Base-by-base conservation (phyloP, 2,888 invertebrate genomes). In the Drosophila monieri region DNA sequence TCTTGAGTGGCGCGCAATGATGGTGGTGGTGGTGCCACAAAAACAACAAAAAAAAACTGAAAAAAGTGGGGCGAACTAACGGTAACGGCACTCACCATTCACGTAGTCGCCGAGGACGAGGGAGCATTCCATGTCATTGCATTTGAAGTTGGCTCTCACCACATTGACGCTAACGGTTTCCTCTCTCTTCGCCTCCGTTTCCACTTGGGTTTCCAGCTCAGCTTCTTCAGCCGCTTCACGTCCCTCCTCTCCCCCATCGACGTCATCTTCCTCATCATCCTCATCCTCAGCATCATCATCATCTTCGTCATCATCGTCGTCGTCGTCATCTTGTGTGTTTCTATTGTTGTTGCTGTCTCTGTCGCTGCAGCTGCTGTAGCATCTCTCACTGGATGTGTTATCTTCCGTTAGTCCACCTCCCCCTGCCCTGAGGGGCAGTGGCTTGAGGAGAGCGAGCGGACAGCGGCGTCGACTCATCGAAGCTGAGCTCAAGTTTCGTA, bases 101-200 rank as follows among this genome's bases (percentile, higher is more conserved):
- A 73, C 73, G 57, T 73, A 73, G 60, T 79, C 77, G n/a, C 71
- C 72, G 44, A 85, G 73, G 62, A 77, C 72, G 37, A 83, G 73
- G 51, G 78, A 70, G 69, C 78, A 85, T 71, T 85, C 85, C 78
- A 85, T 85, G 68, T 73, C 72, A 48, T 75, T 72, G 75, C 72
- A 75, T 72, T 72, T 71, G 25, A 75, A 60, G 67, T 67, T 75
- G 18, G 75, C 64, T 39, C 62, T 59, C 54, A 72, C 60, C 53
- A 57, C 56, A 37, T 61, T 72, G 46, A 54, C 65, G 48, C 60
- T 74, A 51, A 71, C 72, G 41, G 37, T 66, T 35, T 39, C 47
- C 37, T 54, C 59, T 59, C 39, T 14, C 39, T 52, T 70, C 6
- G 14, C 23, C 51, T 46, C 41, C 12, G 14, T 35, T 18, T 41